phyloP scores from a whole-genome alignment of 2,888 invertebrate genomes.

The Bembecia ichneumoniformis region DNA sequence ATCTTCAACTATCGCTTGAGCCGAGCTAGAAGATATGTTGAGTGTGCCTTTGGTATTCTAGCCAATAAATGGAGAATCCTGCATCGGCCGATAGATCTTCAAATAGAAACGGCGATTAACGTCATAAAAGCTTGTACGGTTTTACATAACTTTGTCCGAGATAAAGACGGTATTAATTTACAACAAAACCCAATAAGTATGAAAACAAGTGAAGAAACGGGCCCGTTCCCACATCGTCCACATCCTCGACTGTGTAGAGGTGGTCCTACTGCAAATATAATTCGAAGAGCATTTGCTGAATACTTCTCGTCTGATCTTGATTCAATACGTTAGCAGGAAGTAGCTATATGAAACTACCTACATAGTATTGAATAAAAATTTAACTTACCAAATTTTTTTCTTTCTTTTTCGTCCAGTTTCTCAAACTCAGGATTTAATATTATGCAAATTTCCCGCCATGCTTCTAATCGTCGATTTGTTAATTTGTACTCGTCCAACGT shows the following conservation, averaged over 20 bases:
- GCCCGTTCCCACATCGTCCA: no score
- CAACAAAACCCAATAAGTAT: neutral
- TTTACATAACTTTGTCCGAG: neutral
- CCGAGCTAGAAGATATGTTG: no score
- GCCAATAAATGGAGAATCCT: neutral
- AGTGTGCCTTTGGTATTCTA: neutral
- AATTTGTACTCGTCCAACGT: slow-evolving; percentile 9
- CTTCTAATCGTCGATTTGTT: slow-evolving; percentile 7
- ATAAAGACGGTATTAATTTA: neutral
- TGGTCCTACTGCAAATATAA: slow-evolving; percentile 10
- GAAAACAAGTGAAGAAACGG: neutral
- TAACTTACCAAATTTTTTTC: slow-evolving; percentile 11
- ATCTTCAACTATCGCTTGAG: neutral
- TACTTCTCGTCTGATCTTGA: slow-evolving; percentile 14
- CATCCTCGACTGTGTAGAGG: neutral
- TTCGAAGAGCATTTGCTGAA: slow-evolving; percentile 13
- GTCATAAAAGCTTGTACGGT: no score
- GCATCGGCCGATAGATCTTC: neutral
- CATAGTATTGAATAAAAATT: slow-evolving; percentile 8
- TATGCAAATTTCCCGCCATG: slow-evolving; percentile 11
- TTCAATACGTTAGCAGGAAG: slow-evolving; percentile 13
- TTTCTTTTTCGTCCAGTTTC: slow-evolving; percentile 13
- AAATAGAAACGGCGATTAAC: neutral
- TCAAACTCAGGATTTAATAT: slow-evolving; percentile 10
- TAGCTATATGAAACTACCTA: slow-evolving; percentile 10